Percentiles rank a stretch among this genome's conserved stretches.
Conservation (phyloP, 2,797 vertebrate species). For the Pelobates cultripes region DNA sequence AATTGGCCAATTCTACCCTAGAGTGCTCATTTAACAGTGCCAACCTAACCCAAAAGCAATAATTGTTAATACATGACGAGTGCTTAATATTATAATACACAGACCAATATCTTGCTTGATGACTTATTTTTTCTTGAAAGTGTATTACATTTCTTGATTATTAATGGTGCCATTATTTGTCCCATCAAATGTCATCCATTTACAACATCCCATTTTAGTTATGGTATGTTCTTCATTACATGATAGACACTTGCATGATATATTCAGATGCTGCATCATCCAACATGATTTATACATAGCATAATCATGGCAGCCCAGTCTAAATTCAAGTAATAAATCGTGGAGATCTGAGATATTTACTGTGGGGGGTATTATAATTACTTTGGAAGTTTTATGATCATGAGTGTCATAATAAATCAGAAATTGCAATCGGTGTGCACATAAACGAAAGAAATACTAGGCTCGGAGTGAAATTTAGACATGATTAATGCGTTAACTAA, state of each 20-base stretch:
- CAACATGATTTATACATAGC: neutral
- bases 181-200: neutral
- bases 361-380: neutral
- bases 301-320: neutral
- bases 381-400: neutral
- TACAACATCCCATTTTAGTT: neutral
- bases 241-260: neutral
- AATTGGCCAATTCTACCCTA: too few relatives aligned
- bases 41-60: too few relatives aligned
- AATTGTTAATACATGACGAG: too few relatives aligned
- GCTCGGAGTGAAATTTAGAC: neutral
- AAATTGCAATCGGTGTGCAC: neutral
- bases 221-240: neutral
- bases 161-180: too few relatives aligned
- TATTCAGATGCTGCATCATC: neutral
- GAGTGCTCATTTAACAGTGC: too few relatives aligned
- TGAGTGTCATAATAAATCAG: conserved; percentile 1
- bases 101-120: too few relatives aligned
- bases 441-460: neutral
- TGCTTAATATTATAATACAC: too few relatives aligned
- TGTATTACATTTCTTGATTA: too few relatives aligned
- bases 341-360: neutral
- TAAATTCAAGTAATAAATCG: neutral
- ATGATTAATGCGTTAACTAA: conserved; percentile 2
- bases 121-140: too few relatives aligned